Conservation (phyloP, 2,797 vertebrate genomes). For the Otolemur crassicaudatus region DNA sequence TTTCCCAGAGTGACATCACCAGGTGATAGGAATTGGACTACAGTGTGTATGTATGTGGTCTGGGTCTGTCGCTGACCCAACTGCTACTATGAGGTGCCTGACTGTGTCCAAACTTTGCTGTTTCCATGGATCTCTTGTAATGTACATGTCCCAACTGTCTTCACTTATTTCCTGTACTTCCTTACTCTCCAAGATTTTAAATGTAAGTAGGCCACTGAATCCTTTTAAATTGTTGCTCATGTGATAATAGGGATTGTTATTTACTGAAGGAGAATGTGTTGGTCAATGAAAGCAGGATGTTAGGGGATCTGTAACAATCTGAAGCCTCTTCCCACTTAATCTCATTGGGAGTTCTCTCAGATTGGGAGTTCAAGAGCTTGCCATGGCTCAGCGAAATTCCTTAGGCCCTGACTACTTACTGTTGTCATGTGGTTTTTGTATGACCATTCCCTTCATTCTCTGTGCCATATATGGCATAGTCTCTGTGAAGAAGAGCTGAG, state of each 20-base stretch:
- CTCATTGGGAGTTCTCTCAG: neutral
- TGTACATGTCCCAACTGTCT: neutral
- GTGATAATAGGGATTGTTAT: neutral
- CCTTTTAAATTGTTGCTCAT: neutral
- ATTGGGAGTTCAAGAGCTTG: neutral
- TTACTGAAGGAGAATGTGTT: neutral
- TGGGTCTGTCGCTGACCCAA: neutral
- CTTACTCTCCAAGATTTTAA: neutral
- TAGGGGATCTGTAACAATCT: neutral
- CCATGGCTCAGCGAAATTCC: neutral
- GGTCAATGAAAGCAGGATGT: neutral
- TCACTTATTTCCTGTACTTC: neutral
- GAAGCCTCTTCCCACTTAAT: neutral
- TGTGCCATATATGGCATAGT: rapidly evolving
- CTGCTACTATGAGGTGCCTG: neutral
- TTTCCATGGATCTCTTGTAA: neutral
- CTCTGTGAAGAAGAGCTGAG: neutral
- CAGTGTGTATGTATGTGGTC: neutral
- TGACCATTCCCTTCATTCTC: neutral
- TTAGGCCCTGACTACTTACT: neutral
- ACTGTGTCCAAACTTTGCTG: neutral
- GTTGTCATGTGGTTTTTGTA: rapidly evolving
- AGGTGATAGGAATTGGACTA: neutral
- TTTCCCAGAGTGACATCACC: neutral
- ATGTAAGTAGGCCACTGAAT: neutral